Evolutionary conservation across 2,888 invertebrate species (phyloP), one percentile per base, ranked within the genome.

Genomic region (Cheilosia pagana): DNA sequence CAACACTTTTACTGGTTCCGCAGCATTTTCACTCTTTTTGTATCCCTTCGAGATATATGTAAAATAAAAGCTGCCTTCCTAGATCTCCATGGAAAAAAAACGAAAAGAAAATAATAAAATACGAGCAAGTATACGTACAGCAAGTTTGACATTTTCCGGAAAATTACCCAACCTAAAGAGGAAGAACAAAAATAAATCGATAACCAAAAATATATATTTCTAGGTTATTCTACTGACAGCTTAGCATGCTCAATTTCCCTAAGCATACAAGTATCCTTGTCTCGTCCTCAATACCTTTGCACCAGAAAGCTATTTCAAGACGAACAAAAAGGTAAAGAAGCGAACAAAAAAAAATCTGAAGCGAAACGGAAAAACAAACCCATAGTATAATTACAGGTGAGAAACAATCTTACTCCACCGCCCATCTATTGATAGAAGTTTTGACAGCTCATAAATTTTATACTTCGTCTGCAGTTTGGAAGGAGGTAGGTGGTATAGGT

Each of bases 401-500:
- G 43, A 70, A 28, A 25, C 45, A 72, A 23, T 63, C 72, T 48
- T 52, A 28, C 41, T 23, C n/a, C 16, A 19, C 23, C 7, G 7
- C 21, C 41, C 39, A 41, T 65, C 71, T 59, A 82, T 77, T 82
- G 71, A 81, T 81, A 59, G 77, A 81, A 77, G 76, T 81, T 81
- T 71, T 76, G 81, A 82, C 81, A 82, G 77, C 65, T 77, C 81
- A 77, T 82, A 82, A 77, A 82, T 82, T 82, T 60, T 67, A 63
- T 48, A 62, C 70, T 70, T 63, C 50, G 57, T 31, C 55, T 75
- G 62, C 62, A 81, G 67, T 67, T 68, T 43, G n/a, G 3, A 12
- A 25, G 63, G 45, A 4, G 53, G 25, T 2, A 16, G n/a, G n/a
- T n/a, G n/a, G n/a, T 31, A 25, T 5, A 6, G 59, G 57, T 57